Conservation (phyloP, 2,888 invertebrate genomes). For the Diloba caeruleocephala region DNA sequence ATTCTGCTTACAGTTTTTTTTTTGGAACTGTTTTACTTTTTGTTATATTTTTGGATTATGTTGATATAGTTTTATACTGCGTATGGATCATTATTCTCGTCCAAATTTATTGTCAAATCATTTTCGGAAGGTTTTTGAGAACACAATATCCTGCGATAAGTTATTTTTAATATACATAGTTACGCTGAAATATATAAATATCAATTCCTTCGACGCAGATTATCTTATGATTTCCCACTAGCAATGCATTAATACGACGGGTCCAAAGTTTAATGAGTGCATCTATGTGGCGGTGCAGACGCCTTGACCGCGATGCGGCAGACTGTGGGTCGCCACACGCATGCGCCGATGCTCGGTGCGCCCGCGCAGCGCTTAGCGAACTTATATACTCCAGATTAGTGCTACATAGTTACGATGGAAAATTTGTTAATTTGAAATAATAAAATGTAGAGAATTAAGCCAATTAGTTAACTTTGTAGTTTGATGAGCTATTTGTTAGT, state of each 20-base stretch:
- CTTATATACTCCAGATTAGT: conserved; percentile 36
- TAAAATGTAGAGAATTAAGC: background rate
- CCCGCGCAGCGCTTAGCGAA: conserved; percentile 35
- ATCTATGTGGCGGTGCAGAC: conserved; percentile 39
- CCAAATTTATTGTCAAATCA: too few species aligned
- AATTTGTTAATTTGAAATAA: conserved; percentile 4
- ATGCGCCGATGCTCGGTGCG: conserved; percentile 37
- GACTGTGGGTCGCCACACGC: conserved; percentile 60
- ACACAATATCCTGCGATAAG: too few species aligned
- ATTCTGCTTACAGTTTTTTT: too few species aligned
- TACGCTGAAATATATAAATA: background rate
- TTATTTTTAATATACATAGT: too few species aligned
- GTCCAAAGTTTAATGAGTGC: conserved; percentile 35
- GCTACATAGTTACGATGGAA: conserved; percentile 19
- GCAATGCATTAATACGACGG: conserved; percentile 5
- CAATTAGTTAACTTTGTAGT: conserved; percentile 1
- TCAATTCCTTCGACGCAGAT: background rate
- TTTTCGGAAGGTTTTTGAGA: too few species aligned
- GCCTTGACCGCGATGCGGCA: conserved; percentile 62
- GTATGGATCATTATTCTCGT: too few species aligned
- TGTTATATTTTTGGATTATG: too few species aligned
- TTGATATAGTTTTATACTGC: too few species aligned
- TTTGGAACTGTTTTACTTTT: too few species aligned
- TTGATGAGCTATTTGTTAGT: conserved; percentile 5
- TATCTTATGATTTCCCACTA: background rate